A percentile compares a stretch with the other conserved stretches of the same genome.
These are phyloP conservation scores for Callopanchax toddi DNA, from an alignment of 2,113 vertebrate species.

Conservation along the genomic window DNA sequence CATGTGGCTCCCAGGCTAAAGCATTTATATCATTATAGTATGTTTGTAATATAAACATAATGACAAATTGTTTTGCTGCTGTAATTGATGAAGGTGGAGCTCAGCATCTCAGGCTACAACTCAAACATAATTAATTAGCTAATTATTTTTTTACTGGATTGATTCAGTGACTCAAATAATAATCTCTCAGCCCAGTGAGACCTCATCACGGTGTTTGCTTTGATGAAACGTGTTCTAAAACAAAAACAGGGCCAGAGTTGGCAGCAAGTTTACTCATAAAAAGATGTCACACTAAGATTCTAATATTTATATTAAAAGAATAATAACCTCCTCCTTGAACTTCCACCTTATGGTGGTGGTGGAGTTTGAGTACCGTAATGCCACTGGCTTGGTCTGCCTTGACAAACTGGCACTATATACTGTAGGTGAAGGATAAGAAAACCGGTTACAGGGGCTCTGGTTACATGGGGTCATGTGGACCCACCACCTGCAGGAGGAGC, in stretches of 20 bases:
- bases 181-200: conserved; percentile 1
- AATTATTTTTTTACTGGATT: conserved; percentile 3
- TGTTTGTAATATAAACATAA: background rate
- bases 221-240: background rate
- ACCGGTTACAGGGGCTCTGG: too few species aligned
- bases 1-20: background rate
- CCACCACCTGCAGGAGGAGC: too few species aligned
- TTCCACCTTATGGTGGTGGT: too few species aligned
- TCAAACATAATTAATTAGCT: conserved; percentile 6
- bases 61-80: background rate
- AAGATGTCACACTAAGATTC: too few species aligned
- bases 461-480: too few species aligned
- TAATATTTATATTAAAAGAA: too few species aligned
- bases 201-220: background rate
- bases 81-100: background rate
- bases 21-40: background rate
- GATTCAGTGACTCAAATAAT: background rate
- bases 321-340: too few species aligned
- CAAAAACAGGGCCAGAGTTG: background rate
- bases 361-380: too few species aligned
- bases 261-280: background rate
- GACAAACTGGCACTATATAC: too few species aligned
- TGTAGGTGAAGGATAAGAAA: too few species aligned
- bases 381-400: too few species aligned
- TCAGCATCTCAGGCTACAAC: background rate